Evolutionary conservation across 2,888 invertebrate species (phyloP).

Genomic region (Stenurella melanura): DNA sequence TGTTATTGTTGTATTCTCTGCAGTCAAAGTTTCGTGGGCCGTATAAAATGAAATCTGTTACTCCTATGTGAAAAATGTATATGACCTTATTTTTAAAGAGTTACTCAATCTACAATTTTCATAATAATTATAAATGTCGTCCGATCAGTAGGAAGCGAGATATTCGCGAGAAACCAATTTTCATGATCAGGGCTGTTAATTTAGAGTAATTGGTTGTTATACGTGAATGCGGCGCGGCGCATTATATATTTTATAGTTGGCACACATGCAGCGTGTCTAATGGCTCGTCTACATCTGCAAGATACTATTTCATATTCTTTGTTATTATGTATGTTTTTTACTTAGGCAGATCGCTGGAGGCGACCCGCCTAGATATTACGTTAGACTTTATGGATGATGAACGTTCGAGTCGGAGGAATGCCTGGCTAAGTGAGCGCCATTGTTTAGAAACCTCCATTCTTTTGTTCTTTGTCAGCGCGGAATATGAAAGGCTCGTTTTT

Average conservation of each 20-base stretch:
- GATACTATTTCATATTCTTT: conserved; percentile 37
- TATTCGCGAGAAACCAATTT: no score
- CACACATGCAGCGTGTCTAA: conserved; percentile 38
- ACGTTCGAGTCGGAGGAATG: conserved; percentile 14
- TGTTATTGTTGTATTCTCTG: no score
- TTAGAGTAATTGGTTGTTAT: conserved; percentile 14
- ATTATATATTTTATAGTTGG: conserved; percentile 18
- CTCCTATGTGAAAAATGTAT: no score
- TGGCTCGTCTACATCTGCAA: conserved; percentile 31
- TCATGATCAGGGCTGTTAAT: no score
- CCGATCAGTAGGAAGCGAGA: no score
- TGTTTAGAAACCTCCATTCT: conserved; percentile 14
- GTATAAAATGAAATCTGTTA: no score
- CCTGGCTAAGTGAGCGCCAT: conserved; percentile 12
- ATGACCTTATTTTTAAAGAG: no score
- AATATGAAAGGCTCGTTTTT: conserved; percentile 8
- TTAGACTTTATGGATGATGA: conserved; percentile 17
- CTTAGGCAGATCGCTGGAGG: background rate
- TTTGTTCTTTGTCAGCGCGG: conserved; percentile 18
- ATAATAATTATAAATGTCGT: no score
- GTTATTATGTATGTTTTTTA: background rate
- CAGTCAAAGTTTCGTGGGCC: no score
- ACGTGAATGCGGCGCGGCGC: conserved; percentile 19
- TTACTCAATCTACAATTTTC: no score
- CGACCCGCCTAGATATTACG: conserved; percentile 15